Base-by-base conservation (phyloP, 2,888 invertebrate species). In the Aphidius colemani region DNA sequence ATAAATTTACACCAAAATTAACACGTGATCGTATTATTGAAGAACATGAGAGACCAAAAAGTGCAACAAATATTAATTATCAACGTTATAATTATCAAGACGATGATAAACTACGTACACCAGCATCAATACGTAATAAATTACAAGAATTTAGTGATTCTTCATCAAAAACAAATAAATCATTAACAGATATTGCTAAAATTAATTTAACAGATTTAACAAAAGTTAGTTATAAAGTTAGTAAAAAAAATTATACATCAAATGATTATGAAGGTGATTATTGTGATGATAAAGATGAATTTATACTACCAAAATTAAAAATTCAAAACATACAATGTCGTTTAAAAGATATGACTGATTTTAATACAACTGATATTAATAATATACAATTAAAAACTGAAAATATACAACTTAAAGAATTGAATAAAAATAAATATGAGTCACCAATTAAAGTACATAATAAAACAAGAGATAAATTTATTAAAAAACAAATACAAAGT, bases 321-420 rank as follows among this genome's bases (percentile, higher is more conserved):
- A 72, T 70, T 9, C 71, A 72, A 1, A 64, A 70, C 6, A 44
- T 71, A 18, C 67, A 13, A 30, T 66, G 67, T 0, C 70, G 70
- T 59, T 69, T 70, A 44, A 67, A 66, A 45, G 73, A 74, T 46
- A 65, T 72, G 11, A 64, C 68, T 7, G 72, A 71, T 10, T 60
- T 71, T 9, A 74, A 71, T 59, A 59, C 64, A 7, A 39, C 68
- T 46, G 61, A 62, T 39, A 74, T 71, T 6, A 69, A 59, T 10
- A 67, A 66, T 13, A 66, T 44, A 53, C 13, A 18, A 18, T 66
- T 62, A 7, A 63, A 63, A 8, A 53, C 59, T 53, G 72, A 75
- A 40, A 74, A 69, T 62, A 79, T 81, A 57, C 79, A 79, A 0
- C 68, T 80, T 68, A 76, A 71, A 11, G 80, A 79, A 63, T 74